phyloP scores from a whole-genome alignment of 2,888 invertebrate genomes.

The Phengaris arion region DNA sequence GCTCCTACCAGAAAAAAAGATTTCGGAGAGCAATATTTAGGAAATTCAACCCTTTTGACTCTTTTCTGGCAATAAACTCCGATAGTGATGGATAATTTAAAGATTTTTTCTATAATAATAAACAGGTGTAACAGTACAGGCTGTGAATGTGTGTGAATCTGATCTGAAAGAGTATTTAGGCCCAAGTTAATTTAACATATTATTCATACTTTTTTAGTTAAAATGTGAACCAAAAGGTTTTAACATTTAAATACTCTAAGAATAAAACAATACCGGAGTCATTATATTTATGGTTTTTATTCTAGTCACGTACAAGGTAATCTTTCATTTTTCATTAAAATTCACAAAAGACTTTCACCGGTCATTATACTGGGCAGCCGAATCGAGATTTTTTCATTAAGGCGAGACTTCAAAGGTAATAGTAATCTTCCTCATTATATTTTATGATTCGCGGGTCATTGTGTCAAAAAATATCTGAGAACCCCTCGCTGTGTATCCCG shows the following conservation, averaged over 20 bases:
- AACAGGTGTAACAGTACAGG: too few relatives aligned
- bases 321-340: constrained; percentile 6
- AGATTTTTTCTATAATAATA: too few relatives aligned
- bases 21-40: too few relatives aligned
- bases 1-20: too few relatives aligned
- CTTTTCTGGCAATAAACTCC: too few relatives aligned
- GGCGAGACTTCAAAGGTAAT: constrained; percentile 7
- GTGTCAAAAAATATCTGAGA: background rate
- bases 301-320: constrained; percentile 5
- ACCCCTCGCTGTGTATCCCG: background rate
- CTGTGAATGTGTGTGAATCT: too few relatives aligned
- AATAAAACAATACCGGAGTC: background rate
- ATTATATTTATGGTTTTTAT: background rate
- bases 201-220: too few relatives aligned
- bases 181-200: too few relatives aligned
- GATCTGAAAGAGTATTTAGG: too few relatives aligned
- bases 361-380: background rate
- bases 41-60: too few relatives aligned
- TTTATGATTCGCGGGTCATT: background rate
- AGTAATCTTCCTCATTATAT: constrained; percentile 14
- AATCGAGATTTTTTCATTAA: constrained; percentile 18
- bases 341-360: background rate
- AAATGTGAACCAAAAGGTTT: too few relatives aligned
- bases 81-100: too few relatives aligned
- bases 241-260: background rate